phyloP scores from a whole-genome alignment of 2,113 vertebrate species.

The Myodes glareolus region DNA sequence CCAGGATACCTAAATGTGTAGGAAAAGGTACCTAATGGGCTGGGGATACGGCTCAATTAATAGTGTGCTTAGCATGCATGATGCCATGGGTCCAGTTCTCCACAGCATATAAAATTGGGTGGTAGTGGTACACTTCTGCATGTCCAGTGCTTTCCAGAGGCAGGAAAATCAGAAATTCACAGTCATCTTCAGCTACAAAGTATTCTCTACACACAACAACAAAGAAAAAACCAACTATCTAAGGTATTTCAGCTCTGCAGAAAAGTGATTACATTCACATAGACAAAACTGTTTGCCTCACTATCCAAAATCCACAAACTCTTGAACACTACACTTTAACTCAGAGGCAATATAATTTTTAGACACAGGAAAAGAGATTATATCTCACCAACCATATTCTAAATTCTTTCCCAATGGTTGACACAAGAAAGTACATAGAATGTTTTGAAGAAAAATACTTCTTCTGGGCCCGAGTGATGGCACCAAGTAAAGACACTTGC shows the following conservation, averaged over 20 bases:
- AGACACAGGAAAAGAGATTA: background rate
- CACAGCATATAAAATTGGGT: background rate
- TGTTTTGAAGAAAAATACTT: slow-evolving; percentile 23
- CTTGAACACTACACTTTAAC: background rate
- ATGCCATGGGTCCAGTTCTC: background rate
- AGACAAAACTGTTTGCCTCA: slow-evolving; percentile 12
- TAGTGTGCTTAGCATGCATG: background rate
- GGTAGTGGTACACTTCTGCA: background rate
- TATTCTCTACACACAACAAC: background rate
- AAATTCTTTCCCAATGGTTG: background rate
- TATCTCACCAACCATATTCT: slow-evolving; percentile 8
- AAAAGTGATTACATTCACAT: background rate
- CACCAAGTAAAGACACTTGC: background rate
- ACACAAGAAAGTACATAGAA: background rate
- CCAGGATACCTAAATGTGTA: background rate
- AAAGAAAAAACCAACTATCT: background rate
- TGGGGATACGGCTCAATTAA: background rate
- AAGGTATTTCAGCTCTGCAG: background rate
- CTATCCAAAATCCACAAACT: slow-evolving; percentile 14
- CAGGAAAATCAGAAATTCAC: background rate
- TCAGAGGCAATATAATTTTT: slow-evolving; percentile 16
- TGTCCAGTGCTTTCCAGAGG: background rate
- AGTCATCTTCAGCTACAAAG: background rate
- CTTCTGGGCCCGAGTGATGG: background rate
- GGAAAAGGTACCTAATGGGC: background rate